These are phyloP conservation scores for Salticus scenicus DNA, from an alignment of 2,888 invertebrate genomes.

Conservation along the genomic window DNA sequence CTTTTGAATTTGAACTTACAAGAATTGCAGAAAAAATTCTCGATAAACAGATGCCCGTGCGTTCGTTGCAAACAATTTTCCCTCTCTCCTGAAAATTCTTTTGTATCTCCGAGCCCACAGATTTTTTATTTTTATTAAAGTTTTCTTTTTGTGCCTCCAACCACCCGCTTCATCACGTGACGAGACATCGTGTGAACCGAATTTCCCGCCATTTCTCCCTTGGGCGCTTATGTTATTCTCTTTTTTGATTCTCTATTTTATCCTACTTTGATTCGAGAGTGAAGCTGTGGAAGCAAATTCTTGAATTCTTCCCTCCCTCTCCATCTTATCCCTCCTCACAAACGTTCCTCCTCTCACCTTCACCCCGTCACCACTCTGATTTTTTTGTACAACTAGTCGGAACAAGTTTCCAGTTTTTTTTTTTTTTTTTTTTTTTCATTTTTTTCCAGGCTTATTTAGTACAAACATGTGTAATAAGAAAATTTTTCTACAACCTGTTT, in stretches of 20 bases:
- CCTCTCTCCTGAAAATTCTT: neutral
- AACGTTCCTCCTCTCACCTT: too few relatives aligned
- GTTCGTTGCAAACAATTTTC: neutral
- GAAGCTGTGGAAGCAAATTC: neutral
- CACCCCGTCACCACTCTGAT: too few relatives aligned
- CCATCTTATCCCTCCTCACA: too few relatives aligned
- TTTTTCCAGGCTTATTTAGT: too few relatives aligned
- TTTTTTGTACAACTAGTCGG: too few relatives aligned
- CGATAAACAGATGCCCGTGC: neutral
- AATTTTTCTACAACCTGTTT: too few relatives aligned
- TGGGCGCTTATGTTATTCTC: neutral
- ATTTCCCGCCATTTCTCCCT: constrained; percentile 63
- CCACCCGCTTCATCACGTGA: constrained; percentile 41
- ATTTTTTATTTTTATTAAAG: too few relatives aligned
- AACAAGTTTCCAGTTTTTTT: too few relatives aligned
- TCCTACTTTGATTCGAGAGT: neutral
- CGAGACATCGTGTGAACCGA: constrained; percentile 42
- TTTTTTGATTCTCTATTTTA: neutral
- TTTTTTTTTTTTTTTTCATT: too few relatives aligned
- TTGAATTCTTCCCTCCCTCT: neutral
- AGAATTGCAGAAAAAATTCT: too few relatives aligned
- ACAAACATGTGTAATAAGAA: too few relatives aligned
- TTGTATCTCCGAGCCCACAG: neutral
- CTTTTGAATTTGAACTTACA: too few relatives aligned
- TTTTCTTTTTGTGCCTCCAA: neutral